Conservation (phyloP, 2,113 vertebrate genomes). For the Marcusenius ussheri region DNA sequence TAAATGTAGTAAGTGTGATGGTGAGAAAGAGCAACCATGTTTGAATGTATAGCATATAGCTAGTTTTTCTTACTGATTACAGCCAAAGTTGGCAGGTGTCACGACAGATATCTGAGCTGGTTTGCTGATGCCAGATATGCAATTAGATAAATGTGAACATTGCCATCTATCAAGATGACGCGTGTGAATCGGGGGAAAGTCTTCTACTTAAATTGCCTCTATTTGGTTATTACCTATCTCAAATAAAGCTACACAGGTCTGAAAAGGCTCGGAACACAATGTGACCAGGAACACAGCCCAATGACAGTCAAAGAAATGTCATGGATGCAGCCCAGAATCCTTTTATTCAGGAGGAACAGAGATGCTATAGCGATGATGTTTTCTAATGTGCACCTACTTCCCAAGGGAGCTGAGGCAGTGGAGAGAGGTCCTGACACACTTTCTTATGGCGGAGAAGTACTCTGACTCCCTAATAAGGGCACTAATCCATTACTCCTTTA, state of each 20-base stretch:
- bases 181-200: background rate
- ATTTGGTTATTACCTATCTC: background rate
- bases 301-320: background rate
- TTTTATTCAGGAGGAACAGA: background rate
- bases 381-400: background rate
- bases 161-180: background rate
- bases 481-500: conserved; percentile 20
- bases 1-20: background rate
- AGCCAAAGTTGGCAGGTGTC: background rate
- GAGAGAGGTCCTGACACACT: background rate
- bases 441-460: background rate
- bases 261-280: background rate
- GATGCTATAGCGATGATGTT: background rate
- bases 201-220: background rate
- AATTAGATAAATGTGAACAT: background rate
- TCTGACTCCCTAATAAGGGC: conserved; percentile 16
- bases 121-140: background rate
- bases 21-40: background rate
- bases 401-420: background rate
- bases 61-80: background rate
- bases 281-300: background rate
- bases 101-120: background rate
- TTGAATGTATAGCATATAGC: background rate
- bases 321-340: background rate
- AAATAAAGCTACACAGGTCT: background rate